phyloP scores from a whole-genome alignment of 1,140 invertebrate species.

The Megathymus violae region DNA sequence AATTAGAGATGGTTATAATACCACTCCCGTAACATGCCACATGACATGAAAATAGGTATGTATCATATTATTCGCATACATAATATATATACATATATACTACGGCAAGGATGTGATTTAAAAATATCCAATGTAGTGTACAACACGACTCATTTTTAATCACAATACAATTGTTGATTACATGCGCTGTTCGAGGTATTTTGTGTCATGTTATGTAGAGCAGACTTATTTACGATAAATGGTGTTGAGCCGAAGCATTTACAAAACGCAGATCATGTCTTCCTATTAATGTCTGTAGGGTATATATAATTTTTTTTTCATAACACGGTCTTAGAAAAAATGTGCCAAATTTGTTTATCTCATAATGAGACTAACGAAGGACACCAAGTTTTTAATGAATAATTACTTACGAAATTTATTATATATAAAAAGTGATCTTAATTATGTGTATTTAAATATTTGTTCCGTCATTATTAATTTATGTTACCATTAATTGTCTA shows the following conservation, averaged over 20 bases:
- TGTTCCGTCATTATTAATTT: not conserved
- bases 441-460: not conserved
- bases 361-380: too few species aligned
- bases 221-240: conserved; percentile 28
- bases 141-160: not conserved
- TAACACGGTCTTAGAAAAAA: conserved; percentile 7
- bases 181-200: too few species aligned
- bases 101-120: too few species aligned
- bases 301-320: conserved; percentile 12
- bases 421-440: not conserved
- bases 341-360: conserved; percentile 38
- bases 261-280: conserved; percentile 69
- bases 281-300: conserved; percentile 65
- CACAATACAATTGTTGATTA: conserved; percentile 15
- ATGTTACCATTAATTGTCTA: not conserved
- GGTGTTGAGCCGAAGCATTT: conserved; percentile 39
- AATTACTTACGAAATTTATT: too few species aligned
- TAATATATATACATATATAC: too few species aligned
- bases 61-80: too few species aligned
- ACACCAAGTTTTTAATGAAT: too few species aligned
- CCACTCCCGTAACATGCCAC: conserved; percentile 34
- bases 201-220: conserved; percentile 33
- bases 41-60: conserved; percentile 28
- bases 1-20: too few species aligned
- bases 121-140: not conserved